phyloP scores from a whole-genome alignment of 2,113 vertebrate genomes.

The Pelmatolapia mariae region DNA sequence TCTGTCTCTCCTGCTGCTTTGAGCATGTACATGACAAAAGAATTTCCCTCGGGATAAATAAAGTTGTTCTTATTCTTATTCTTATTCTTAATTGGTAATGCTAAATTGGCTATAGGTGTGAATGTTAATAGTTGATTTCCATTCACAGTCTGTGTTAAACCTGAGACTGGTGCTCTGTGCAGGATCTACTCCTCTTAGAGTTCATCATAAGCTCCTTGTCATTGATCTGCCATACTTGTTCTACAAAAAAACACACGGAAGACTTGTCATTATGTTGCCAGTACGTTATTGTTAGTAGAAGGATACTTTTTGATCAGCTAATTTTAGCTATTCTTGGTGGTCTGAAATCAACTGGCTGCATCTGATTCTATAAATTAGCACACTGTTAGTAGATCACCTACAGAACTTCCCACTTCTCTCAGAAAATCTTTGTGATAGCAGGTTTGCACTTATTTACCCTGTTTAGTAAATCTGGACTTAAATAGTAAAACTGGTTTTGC shows the following conservation, averaged over 20 bases:
- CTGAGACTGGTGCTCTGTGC: not conserved
- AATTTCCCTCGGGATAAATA: too few species aligned
- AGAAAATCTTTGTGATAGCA: not conserved
- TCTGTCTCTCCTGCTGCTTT: too few species aligned
- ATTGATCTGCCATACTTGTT: not conserved
- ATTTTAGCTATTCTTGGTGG: not conserved
- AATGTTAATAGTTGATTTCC: not conserved
- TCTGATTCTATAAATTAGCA: not conserved
- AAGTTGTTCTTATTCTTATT: too few species aligned
- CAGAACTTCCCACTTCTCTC: not conserved
- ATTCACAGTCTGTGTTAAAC: not conserved
- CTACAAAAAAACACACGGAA: not conserved
- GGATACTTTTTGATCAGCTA: not conserved
- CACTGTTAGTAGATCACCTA: not conserved
- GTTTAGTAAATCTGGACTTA: not conserved
- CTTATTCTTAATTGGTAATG: not conserved
- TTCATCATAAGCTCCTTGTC: not conserved
- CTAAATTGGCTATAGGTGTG: not conserved
- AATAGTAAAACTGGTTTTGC: not conserved
- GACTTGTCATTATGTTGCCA: not conserved
- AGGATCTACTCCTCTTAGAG: not conserved
- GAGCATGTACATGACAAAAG: too few species aligned
- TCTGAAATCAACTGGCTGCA: not conserved
- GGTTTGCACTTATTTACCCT: not conserved
- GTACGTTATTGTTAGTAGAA: not conserved